Percentiles rank a stretch among this genome's conserved stretches.
phyloP scores from a whole-genome alignment of 2,797 vertebrate species.

The Hyperoplus lanceolatus region DNA sequence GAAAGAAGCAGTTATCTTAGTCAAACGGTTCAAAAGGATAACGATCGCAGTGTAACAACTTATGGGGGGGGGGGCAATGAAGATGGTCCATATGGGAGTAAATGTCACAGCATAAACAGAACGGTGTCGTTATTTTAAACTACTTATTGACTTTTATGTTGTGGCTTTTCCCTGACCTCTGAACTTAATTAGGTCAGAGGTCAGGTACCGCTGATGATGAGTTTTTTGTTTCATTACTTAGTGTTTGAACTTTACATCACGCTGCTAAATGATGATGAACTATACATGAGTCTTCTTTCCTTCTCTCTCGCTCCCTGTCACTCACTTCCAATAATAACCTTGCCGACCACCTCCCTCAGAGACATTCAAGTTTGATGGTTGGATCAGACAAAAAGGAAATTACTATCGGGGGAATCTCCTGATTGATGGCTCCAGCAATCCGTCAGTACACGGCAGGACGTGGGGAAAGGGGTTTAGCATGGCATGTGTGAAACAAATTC shows the following conservation, averaged over 20 bases:
- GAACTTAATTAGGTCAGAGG: not conserved
- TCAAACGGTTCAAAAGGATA: not conserved
- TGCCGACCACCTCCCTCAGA: conserved; percentile 69
- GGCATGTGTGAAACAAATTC: conserved; percentile 52
- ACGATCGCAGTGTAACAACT: conserved; percentile 27
- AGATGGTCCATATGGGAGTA: conserved; percentile 6
- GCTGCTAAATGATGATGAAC: conserved; percentile 1
- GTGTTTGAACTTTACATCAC: not conserved
- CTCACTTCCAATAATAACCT: conserved; percentile 67
- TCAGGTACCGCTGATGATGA: not conserved
- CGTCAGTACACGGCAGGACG: conserved; percentile 38
- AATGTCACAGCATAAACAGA: conserved; percentile 19
- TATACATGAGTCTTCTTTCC: conserved; percentile 6
- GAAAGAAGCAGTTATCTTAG: conserved; percentile 26
- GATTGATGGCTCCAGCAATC: conserved; percentile 65
- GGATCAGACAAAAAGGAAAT: conserved; percentile 75
- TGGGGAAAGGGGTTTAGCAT: conserved; percentile 10
- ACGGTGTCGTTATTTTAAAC: not conserved
- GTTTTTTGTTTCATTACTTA: not conserved
- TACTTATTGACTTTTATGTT: not conserved
- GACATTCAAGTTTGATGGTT: conserved; percentile 73
- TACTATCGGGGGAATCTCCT: conserved; percentile 64
- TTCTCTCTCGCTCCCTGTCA: conserved; percentile 29
- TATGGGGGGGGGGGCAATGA: not conserved
- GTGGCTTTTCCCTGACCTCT: conserved; percentile 10